These are phyloP conservation scores for Ctenopoma kingsleyae DNA, from an alignment of 2,797 vertebrate genomes.

Conservation along the genomic window DNA sequence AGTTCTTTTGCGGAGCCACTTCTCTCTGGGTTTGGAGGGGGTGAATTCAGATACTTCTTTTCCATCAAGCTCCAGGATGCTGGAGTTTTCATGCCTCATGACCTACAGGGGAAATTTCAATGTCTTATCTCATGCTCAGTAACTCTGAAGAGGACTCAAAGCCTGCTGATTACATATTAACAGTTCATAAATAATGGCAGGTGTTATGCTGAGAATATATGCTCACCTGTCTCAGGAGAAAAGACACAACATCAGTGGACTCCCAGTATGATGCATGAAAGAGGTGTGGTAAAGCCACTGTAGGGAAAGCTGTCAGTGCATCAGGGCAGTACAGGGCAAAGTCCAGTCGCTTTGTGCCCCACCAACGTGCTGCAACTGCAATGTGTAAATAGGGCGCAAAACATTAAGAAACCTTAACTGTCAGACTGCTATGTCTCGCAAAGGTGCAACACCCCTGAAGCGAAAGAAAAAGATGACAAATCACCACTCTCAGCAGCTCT, in stretches of 20 bases:
- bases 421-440: constrained; percentile 17
- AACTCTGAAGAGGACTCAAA: not conserved
- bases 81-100: constrained; percentile 96
- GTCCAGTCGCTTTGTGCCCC: constrained; percentile 97
- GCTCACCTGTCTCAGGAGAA: constrained; percentile 95
- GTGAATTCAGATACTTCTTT: constrained; percentile 97
- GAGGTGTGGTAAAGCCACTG: constrained; percentile 95
- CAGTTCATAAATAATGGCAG: not conserved
- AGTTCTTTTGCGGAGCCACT: constrained; percentile 97
- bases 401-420: constrained; percentile 31
- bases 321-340: constrained; percentile 98
- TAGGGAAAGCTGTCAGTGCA: constrained; percentile 96
- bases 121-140: constrained; percentile 67
- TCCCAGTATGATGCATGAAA: constrained; percentile 99
- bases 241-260: constrained; percentile 96
- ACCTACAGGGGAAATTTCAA: constrained; percentile 82
- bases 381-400: constrained; percentile 44
- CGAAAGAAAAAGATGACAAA: constrained; percentile 39
- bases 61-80: constrained; percentile 95
- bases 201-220: not conserved
- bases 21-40: constrained; percentile 96
- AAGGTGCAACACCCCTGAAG: constrained; percentile 42
- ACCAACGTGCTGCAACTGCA: constrained; percentile 89
- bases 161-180: constrained; percentile 9
- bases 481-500: constrained; percentile 54